phyloP scores from a whole-genome alignment of 2,888 invertebrate species.

The Deilephila elpenor region DNA sequence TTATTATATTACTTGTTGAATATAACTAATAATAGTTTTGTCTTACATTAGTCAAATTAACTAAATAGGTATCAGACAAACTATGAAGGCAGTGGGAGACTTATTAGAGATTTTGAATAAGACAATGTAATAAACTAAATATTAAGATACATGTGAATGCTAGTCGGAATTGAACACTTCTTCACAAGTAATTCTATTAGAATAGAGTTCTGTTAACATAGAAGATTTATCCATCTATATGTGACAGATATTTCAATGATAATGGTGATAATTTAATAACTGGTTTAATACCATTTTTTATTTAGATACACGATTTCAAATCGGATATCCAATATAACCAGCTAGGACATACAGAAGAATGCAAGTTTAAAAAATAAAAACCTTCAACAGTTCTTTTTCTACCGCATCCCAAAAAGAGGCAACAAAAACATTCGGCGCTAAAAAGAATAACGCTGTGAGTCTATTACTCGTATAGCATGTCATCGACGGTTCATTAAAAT shows the following conservation, averaged over 20 bases:
- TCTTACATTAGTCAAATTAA: too few species aligned
- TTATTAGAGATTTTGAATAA: too few species aligned
- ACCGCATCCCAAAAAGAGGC: slow-evolving; percentile 66
- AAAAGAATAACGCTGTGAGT: slow-evolving; percentile 82
- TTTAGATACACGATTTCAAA: not conserved
- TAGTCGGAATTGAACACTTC: too few species aligned
- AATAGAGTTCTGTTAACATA: too few species aligned
- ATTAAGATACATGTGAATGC: too few species aligned
- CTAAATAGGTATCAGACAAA: too few species aligned
- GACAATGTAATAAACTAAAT: too few species aligned
- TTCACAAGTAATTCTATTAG: too few species aligned
- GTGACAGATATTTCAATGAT: not conserved
- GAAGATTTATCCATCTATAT: too few species aligned
- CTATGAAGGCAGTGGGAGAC: too few species aligned
- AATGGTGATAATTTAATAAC: not conserved
- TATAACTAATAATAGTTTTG: too few species aligned
- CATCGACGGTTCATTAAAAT: slow-evolving; percentile 84
- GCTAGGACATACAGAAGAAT: slow-evolving; percentile 65
- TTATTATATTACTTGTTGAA: too few species aligned
- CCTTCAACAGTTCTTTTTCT: slow-evolving; percentile 59
- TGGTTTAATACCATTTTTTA: not conserved
- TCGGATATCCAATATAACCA: slow-evolving; percentile 61
- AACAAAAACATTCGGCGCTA: slow-evolving; percentile 79
- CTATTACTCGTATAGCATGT: slow-evolving; percentile 83
- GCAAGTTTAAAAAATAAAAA: slow-evolving; percentile 60